Percentiles rank a stretch among this genome's conserved stretches.
phyloP scores from a whole-genome alignment of 2,113 vertebrate genomes.

The Mungos mungo region DNA sequence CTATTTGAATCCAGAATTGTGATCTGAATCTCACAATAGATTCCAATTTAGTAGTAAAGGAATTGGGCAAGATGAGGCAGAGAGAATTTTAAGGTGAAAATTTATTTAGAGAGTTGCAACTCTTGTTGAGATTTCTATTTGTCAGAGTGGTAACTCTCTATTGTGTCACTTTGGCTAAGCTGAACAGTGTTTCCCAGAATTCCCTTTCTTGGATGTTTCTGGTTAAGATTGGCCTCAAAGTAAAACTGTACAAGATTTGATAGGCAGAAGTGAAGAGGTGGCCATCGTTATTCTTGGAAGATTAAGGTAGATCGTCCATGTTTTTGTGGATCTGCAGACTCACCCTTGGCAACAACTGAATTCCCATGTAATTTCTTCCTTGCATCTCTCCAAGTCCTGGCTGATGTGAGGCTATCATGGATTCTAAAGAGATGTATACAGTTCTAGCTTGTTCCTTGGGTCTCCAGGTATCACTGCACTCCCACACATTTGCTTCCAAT shows the following conservation, averaged over 20 bases:
- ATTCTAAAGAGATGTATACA: background rate
- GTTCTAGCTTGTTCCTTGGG: background rate
- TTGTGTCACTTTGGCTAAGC: background rate
- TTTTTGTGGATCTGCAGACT: background rate
- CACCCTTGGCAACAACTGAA: background rate
- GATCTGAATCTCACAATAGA: background rate
- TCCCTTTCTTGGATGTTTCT: background rate
- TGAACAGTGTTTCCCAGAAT: background rate
- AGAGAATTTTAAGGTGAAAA: background rate
- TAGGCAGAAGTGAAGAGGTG: background rate
- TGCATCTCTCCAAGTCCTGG: background rate
- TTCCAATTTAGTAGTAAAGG: background rate
- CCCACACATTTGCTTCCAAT: background rate
- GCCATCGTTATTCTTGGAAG: background rate
- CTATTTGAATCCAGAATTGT: background rate
- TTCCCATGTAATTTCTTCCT: background rate
- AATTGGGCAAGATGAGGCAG: background rate
- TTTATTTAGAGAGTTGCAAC: background rate
- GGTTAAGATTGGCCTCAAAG: background rate
- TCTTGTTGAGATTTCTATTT: background rate
- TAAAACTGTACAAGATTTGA: background rate
- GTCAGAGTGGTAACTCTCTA: background rate
- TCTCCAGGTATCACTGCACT: background rate
- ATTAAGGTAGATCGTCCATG: background rate
- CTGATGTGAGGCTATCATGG: background rate